phyloP scores from a whole-genome alignment of 2,113 vertebrate genomes.

The Entosphenus tridentatus region DNA sequence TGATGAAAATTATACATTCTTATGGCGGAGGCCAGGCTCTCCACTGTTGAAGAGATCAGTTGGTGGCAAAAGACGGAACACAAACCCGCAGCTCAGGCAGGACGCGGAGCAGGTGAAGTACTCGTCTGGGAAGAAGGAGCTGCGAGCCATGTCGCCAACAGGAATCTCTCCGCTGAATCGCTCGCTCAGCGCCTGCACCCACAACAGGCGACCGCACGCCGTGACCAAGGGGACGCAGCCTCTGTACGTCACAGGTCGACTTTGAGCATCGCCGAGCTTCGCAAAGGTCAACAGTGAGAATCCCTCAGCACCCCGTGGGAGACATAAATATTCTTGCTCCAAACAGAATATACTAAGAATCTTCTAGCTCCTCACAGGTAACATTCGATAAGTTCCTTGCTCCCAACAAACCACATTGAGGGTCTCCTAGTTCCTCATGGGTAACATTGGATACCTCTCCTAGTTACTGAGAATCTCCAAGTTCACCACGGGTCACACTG shows the following conservation, averaged over 20 bases:
- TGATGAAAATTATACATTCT: background rate
- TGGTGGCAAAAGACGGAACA: conserved; percentile 8
- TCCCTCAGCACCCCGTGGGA: too few species aligned
- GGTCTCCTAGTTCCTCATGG: too few species aligned
- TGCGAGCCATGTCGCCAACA: conserved; percentile 67
- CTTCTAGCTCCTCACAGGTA: background rate
- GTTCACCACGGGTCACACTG: too few species aligned
- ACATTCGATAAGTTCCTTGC: background rate
- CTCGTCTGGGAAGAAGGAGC: conserved; percentile 92
- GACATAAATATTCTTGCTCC: too few species aligned
- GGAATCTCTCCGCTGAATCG: conserved; percentile 82
- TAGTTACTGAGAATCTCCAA: too few species aligned
- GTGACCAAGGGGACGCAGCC: too few species aligned
- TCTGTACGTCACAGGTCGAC: too few species aligned
- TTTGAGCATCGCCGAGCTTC: too few species aligned
- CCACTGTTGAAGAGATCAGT: background rate
- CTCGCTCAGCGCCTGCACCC: conserved; percentile 58
- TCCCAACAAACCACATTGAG: too few species aligned
- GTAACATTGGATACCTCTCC: too few species aligned
- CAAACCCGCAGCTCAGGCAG: conserved; percentile 92
- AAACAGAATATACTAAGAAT: background rate
- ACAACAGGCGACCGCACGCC: conserved; percentile 8
- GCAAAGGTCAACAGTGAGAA: too few species aligned
- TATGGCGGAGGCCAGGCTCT: background rate
- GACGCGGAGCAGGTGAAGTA: conserved; percentile 86